Evolutionary conservation across 2,888 invertebrate genomes (phyloP).

Genomic region (Exephanes ischioxanthus): DNA sequence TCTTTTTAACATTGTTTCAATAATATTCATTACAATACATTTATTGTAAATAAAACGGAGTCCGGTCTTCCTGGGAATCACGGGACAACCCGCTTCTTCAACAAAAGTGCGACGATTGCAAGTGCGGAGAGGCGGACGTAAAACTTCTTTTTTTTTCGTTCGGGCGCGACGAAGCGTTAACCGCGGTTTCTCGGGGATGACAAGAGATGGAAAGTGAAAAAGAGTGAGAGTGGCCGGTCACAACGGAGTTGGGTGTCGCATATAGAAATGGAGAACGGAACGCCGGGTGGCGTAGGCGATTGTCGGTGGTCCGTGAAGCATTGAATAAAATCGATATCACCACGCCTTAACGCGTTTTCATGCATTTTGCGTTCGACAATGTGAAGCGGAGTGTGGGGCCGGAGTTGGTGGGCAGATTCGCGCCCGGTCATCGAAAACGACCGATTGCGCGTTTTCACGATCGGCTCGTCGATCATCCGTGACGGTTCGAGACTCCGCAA

Average conservation of each 20-base stretch:
- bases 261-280: conserved; percentile 48
- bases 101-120: background rate
- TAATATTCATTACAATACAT: too few species aligned
- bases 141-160: conserved; percentile 5
- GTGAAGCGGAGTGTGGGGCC: conserved; percentile 34
- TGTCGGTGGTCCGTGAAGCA: conserved; percentile 66
- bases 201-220: conserved; percentile 39
- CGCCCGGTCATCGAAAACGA: conserved; percentile 64
- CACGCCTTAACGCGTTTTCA: conserved; percentile 61
- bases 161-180: conserved; percentile 29
- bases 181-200: conserved; percentile 42
- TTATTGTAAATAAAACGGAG: too few species aligned
- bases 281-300: conserved; percentile 47
- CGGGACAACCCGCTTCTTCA: background rate
- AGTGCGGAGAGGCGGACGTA: background rate
- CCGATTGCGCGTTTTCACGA: conserved; percentile 67
- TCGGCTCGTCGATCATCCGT: conserved; percentile 64
- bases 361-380: conserved; percentile 68
- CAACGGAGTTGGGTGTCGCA: conserved; percentile 34
- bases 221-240: background rate
- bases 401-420: conserved; percentile 30
- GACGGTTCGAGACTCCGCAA: conserved; percentile 41
- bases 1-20: too few species aligned
- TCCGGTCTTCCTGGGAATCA: background rate
- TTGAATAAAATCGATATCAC: conserved; percentile 71